Conservation (phyloP, 2,113 vertebrate genomes). For the Psephotus haematonotus region DNA sequence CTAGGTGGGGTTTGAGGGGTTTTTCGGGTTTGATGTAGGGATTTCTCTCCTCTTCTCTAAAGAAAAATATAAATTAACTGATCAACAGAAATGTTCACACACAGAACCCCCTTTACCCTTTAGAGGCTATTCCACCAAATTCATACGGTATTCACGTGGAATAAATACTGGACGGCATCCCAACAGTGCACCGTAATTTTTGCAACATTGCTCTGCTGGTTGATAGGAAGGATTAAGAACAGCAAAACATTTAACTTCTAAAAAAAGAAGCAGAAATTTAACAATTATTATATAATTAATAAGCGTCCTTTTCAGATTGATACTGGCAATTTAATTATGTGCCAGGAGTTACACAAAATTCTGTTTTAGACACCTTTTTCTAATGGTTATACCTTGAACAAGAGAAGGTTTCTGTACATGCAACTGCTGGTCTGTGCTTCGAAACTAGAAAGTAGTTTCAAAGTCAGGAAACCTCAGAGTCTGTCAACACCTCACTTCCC, state of each 20-base stretch:
- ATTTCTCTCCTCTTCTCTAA: not conserved
- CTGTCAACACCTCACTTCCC: not conserved
- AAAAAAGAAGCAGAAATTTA: not conserved
- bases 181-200: not conserved
- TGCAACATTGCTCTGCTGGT: not conserved
- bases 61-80: not conserved
- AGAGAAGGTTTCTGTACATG: not conserved
- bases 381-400: not conserved
- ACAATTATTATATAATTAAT: not conserved
- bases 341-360: not conserved
- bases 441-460: not conserved
- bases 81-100: not conserved
- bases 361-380: not conserved
- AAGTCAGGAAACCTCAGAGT: not conserved
- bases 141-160: accelerated
- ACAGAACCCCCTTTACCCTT: not conserved
- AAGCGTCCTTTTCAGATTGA: not conserved
- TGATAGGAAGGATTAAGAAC: not conserved
- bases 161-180: not conserved
- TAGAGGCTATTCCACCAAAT: not conserved
- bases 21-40: not conserved
- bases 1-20: not conserved
- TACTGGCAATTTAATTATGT: not conserved
- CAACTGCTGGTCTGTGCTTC: not conserved
- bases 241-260: not conserved